Base-by-base conservation (phyloP, 30 jellyfish, hydroid and myxozoan species). In the Catostylus mosaicus region DNA sequence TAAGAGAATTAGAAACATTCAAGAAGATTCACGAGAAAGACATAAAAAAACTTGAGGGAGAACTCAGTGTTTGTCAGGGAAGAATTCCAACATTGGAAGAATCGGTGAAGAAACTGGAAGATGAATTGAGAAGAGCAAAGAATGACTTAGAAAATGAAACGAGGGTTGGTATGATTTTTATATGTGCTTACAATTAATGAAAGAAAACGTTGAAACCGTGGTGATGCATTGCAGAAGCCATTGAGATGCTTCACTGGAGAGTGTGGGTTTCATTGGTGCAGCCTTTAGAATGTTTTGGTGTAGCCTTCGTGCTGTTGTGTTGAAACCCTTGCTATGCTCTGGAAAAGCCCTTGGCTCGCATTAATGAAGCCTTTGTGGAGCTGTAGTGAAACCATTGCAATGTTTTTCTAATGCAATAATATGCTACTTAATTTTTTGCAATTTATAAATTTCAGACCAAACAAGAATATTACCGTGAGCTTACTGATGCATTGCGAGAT, bases 11-110 rank as follows among this genome's bases (percentile, higher is more conserved):
- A 66, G 92, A 82, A 34, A 60, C 92, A 24, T 82, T 82, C 75
- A 82, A 82, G 86, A 82, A 70, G 29, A 60, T 70, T 4, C 92
- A 82, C 81, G 92, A 82, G 48, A 82, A 82, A 37, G 92, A 82
- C 73, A 54, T 82, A 2, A 59, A 43, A 24, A 82, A 69, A 34
- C 69, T 82, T 50, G 64, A 74, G 23, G 83, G 83, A 3, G 84
- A 82, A 50, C 50, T 82, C 19, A 67, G 62, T 24, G 81, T 57
- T 0, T 70, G 45, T 7, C 86, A 57, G 52, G 73, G 52, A 61
- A 71, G 92, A 37, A 82, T 82, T 31, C 85, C 82, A 43, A 68
- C 86, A 1, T 30, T 67, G 75, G 92, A 82, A 33, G 34, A 51
- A 3, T 80, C 91, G n/a, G 73, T 80, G 18, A 80, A 27, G 29